Conservation (phyloP, 2,888 invertebrate species). For the Rotaria sp. region DNA sequence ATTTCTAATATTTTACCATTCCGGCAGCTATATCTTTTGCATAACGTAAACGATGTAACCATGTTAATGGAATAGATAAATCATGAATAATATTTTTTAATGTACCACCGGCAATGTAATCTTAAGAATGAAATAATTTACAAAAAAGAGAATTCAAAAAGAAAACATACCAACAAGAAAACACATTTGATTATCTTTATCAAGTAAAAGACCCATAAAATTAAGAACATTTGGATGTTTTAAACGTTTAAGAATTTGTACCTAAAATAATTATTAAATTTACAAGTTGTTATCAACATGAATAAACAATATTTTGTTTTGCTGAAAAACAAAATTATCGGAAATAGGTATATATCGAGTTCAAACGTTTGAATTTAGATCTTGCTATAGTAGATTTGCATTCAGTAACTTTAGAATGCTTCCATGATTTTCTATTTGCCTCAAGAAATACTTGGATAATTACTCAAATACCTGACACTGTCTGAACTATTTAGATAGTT, state of each 20-base stretch:
- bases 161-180: slow-evolving; percentile 57
- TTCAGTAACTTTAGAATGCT: no score
- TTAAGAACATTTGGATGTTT: slow-evolving; percentile 80
- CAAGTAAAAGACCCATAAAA: slow-evolving; percentile 77
- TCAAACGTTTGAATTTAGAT: no score
- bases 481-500: no score
- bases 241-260: slow-evolving; percentile 79
- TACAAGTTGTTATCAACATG: no score
- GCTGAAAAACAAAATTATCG: no score
- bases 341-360: no score
- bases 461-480: no score
- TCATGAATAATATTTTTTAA: slow-evolving; percentile 76
- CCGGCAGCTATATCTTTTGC: slow-evolving; percentile 85
- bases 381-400: no score
- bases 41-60: slow-evolving; percentile 73
- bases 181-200: slow-evolving; percentile 81
- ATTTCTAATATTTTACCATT: slow-evolving; percentile 59
- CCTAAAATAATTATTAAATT: slow-evolving; percentile 58
- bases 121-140: slow-evolving; percentile 52
- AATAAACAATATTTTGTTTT: no score
- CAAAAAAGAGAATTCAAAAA: background rate
- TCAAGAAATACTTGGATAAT: no score
- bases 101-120: slow-evolving; percentile 83
- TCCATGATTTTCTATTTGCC: no score
- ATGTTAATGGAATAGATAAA: slow-evolving; percentile 64